Base-by-base conservation (phyloP, 2,797 vertebrate genomes). In the Phoxinus dragarum region DNA sequence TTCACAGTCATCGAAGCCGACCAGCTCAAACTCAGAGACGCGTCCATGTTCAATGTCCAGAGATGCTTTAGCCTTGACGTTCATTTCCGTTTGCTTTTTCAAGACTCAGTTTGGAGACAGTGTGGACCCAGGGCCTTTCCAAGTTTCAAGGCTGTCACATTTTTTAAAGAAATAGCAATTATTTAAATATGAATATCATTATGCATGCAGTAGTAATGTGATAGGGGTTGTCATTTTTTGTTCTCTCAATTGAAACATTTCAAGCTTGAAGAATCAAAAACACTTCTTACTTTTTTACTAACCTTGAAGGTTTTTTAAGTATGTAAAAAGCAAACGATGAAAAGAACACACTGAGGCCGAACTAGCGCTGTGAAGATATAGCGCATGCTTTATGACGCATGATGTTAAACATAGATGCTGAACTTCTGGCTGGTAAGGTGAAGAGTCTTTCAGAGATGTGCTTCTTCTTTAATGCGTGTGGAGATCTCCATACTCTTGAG, bases 61-160 rank as follows among this genome's bases (percentile, higher is more conserved):
- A 17, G 49, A 34, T 49, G 40, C 77, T 47, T 66, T 21, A 44
- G 59, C n/a, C 17, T 68, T n/a, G 6, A 19, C 8, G 21, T 17
- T 69, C 11, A 69, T 81, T 69, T 23, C 5, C 19, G 14, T 72
- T 84, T 77, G 66, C 80, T 85, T 91, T 90, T 89, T 84, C 36
- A 86, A 90, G 90, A 91, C 77, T 87, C 73, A 89, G 72, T 91
- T 84, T 90, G 80, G 89, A 92, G 89, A 91, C 88, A 87, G 90
- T 90, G 91, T 78, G 76, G 86, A 86, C 40, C 84, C 67, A 21
- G 54, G 54, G 21, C 90, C 59, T 88, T 67, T 66, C 90, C 91
- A 89, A 91, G 92, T 88, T 6, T 64, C 59, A 23, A 59, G 21
- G 21, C 54, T 21, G 52, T 54, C 21, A 23, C 54, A 56, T 56